Base-by-base conservation (phyloP, 2,888 invertebrate genomes). In the Leucania comma region DNA sequence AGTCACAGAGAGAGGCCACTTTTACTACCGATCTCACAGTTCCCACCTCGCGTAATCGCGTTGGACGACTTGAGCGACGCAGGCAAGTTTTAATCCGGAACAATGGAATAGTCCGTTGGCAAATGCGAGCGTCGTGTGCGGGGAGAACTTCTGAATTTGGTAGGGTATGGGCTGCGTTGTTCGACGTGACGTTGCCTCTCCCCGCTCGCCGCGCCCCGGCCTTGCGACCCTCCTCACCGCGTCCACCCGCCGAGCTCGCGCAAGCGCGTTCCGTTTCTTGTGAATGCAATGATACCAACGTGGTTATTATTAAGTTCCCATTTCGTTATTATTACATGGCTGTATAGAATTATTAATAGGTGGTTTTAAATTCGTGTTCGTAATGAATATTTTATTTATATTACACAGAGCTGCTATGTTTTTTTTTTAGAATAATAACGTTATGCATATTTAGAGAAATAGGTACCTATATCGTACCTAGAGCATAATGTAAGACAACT, bases 21-120 rank as follows among this genome's bases (percentile, higher is more conserved):
- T 94, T 93, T 93, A 93, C 93, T 89, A 91, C 88, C 88, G 88
- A 88, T 88, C 91, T 90, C 91, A 86, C 89, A 91, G 92, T 92
- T 93, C 92, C 92, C 92, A 93, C 93, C 90, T 94, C 95, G 93
- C 91, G 93, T 93, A 95, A 94, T 93, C 93, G 93, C 93, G 93
- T 93, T 91, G 93, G 90, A 91, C 93, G 93, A 94, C 94, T 95
- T 91, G 91, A 85, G 88, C 93, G 92, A 93, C 94, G 94, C 95
- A 95, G 93, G 93, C 95, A 94, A 92, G 91, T 91, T 91, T 88
- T 88, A 86, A 94, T 61, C 79, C 93, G 88, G 79, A 83, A 64
- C 68, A 90, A 85, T 90, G 61, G 42, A 77, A 87, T 63, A 85
- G 76, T 80, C 68, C 72, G 76, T 75, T 79, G 75, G 70, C 54